Conservation (phyloP, 2,113 vertebrate species). For the Lutjanus erythropterus region DNA sequence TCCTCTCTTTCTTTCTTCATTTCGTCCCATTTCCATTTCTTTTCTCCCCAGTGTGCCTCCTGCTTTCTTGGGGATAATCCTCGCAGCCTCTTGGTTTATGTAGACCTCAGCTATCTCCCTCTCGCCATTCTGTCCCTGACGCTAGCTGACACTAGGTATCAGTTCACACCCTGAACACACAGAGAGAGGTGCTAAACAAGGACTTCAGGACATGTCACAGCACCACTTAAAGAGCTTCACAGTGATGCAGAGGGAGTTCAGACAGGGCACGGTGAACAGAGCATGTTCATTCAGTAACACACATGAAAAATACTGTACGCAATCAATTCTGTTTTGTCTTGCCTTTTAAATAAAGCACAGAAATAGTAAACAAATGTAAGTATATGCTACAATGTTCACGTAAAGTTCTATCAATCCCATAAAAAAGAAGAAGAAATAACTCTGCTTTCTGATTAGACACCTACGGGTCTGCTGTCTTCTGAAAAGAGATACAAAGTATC, state of each 20-base stretch:
- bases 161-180: conserved; percentile 93
- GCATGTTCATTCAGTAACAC: conserved; percentile 9
- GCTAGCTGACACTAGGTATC: conserved; percentile 92
- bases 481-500: too few species aligned
- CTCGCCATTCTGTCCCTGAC: conserved; percentile 83
- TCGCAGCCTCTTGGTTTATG: conserved; percentile 48
- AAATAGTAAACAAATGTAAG: not conserved
- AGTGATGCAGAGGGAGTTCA: conserved; percentile 84
- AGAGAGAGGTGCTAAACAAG: conserved; percentile 93
- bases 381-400: not conserved
- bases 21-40: conserved; percentile 41
- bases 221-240: conserved; percentile 89
- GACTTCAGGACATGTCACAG: conserved; percentile 95
- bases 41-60: conserved; percentile 39
- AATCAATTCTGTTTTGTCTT: not conserved
- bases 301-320: not conserved
- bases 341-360: not conserved
- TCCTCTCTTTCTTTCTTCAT: conserved; percentile 18
- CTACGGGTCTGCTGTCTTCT: too few species aligned
- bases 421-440: not conserved
- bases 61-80: conserved; percentile 57
- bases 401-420: not conserved
- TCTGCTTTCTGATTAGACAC: too few species aligned
- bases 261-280: conserved; percentile 79
- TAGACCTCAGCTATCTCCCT: conserved; percentile 52